These are phyloP conservation scores for Gallinago nigripennis DNA, from an alignment of 2,797 vertebrate genomes.

Conservation along the genomic window DNA sequence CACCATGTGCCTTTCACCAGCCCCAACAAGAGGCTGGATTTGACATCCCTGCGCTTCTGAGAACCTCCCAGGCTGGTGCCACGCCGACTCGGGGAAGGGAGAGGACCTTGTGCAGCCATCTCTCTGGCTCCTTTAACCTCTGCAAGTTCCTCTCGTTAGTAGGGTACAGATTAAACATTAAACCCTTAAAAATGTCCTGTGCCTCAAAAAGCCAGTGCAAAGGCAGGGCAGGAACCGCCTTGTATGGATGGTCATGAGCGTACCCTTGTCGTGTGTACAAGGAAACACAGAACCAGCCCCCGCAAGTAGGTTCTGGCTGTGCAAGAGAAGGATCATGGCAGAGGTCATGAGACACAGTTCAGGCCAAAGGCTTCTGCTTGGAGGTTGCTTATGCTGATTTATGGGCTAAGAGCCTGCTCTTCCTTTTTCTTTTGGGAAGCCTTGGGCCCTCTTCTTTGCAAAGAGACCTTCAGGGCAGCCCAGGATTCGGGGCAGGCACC, in stretches of 20 bases:
- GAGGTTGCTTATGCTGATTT: not conserved
- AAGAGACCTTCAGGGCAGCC: not conserved
- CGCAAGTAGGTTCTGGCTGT: not conserved
- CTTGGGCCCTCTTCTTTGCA: not conserved
- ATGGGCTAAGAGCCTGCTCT: not conserved
- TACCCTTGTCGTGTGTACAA: slow-evolving; percentile 18
- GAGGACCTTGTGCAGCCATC: not conserved
- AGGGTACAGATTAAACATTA: slow-evolving; percentile 36
- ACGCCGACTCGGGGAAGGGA: not conserved
- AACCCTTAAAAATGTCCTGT: not conserved
- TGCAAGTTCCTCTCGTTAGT: not conserved
- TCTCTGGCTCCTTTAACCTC: not conserved
- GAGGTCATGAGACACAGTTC: not conserved
- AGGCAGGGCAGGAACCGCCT: not conserved
- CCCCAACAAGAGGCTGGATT: not conserved
- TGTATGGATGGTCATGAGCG: not conserved
- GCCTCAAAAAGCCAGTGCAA: fast-evolving
- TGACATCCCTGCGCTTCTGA: not conserved
- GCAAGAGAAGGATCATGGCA: fast-evolving
- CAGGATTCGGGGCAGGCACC: not conserved
- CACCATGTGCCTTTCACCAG: not conserved
- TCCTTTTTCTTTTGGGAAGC: not conserved
- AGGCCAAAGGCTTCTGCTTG: not conserved
- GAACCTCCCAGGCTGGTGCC: not conserved
- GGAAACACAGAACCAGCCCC: slow-evolving; percentile 45